Evolutionary conservation across 2,888 invertebrate genomes (phyloP).

Genomic region (Hipparchia sbordonii): DNA sequence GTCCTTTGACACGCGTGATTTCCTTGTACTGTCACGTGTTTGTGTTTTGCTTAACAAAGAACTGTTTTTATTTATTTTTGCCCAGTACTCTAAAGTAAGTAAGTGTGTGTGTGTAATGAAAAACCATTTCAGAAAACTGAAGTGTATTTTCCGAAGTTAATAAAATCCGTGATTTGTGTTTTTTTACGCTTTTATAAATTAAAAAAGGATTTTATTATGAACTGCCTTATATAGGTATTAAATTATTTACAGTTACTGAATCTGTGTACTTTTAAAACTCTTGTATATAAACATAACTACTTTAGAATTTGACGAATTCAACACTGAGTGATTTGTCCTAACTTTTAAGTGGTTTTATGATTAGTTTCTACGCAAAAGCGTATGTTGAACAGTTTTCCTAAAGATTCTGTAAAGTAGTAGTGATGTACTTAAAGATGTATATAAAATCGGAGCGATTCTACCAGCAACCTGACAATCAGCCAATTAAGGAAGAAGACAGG

Average conservation of each 20-base stretch:
- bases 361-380: background rate
- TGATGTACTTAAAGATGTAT: slow-evolving; percentile 77
- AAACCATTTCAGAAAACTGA: background rate
- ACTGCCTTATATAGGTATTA: background rate
- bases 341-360: background rate
- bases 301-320: background rate
- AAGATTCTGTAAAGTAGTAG: slow-evolving; percentile 41
- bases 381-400: slow-evolving; percentile 6
- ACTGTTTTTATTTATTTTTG: slow-evolving; percentile 1
- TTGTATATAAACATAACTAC: background rate
- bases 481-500: slow-evolving; percentile 63
- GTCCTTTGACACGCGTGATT: slow-evolving; percentile 5
- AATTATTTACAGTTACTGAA: background rate
- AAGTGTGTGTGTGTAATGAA: background rate
- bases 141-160: background rate
- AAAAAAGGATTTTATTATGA: background rate
- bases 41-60: slow-evolving; percentile 9
- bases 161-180: background rate
- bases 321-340: background rate
- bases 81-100: slow-evolving; percentile 6
- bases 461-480: slow-evolving; percentile 66
- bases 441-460: slow-evolving; percentile 76
- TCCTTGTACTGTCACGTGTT: slow-evolving; percentile 9
- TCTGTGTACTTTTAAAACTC: background rate
- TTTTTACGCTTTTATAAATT: background rate